These are phyloP conservation scores for Corbicula japonica DNA, from an alignment of 2,888 invertebrate genomes.

Conservation along the genomic window DNA sequence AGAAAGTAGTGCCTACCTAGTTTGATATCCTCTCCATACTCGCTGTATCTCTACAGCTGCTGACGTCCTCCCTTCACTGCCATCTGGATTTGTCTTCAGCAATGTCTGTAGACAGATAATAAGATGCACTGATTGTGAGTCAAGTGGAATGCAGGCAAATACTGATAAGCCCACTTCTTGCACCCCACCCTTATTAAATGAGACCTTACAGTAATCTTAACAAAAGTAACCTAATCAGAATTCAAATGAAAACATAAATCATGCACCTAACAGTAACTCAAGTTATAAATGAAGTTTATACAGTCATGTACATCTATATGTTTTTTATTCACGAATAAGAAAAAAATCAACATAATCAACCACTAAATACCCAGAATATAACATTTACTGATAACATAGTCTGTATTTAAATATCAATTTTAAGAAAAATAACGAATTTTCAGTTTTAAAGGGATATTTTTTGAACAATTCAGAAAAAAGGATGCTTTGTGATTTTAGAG, in stretches of 20 bases:
- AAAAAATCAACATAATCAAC: background rate
- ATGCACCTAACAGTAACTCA: background rate
- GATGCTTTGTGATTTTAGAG: no score
- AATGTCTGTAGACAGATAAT: constrained; percentile 57
- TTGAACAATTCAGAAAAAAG: no score
- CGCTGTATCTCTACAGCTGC: constrained; percentile 82
- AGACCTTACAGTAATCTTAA: background rate
- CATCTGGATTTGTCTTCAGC: constrained; percentile 63
- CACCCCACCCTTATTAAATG: background rate
- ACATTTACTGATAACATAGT: background rate
- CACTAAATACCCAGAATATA: background rate
- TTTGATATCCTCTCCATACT: constrained; percentile 72
- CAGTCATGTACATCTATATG: background rate
- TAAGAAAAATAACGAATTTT: no score
- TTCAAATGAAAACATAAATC: background rate
- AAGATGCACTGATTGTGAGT: background rate
- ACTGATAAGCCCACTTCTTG: background rate
- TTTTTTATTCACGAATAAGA: background rate
- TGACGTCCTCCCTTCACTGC: constrained; percentile 70
- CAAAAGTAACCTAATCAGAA: background rate
- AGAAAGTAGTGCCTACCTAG: constrained; percentile 60
- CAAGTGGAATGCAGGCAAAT: background rate
- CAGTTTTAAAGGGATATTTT: no score
- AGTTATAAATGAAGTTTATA: background rate
- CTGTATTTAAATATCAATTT: no score